Evolutionary conservation across 2,888 invertebrate genomes (phyloP), one percentile per base, ranked within the genome.

Genomic region (Andrena bucephala): DNA sequence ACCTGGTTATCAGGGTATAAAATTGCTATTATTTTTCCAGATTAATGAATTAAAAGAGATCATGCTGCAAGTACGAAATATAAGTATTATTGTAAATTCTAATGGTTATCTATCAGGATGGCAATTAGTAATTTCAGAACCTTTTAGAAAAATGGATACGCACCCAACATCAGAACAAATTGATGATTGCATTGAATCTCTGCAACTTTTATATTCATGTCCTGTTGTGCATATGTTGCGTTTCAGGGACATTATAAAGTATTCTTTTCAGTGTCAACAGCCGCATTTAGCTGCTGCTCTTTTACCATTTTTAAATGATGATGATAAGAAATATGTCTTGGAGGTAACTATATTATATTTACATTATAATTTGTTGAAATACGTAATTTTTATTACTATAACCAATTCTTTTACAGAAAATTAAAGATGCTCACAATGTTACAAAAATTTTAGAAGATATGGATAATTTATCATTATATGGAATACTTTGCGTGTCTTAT

Each of bases 181-280:
- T 7, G 81, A 90, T n/a, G 87, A 90, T 62, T 93, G 92, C 31
- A 67, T 92, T 24, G 87, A 87, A 69, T 80, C 88, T 13, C 79
- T 93, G 13, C 87, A 90, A 76, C 73, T 91, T 24, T 78, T 93
- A 20, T 89, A 93, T 82, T 86, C 89, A 3, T 93, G 93, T 81
- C 92, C 93, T 13, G 81, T 93, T 16, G 60, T 89, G 42, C 83
- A 87, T 6, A 88, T 91, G 81, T 84, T 93, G 59, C 71, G 87
- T 52, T 92, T 93, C 7, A 73, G 72, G 7, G 80, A 88, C 24
- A 77, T 91, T 2, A 79, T 93, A 2, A 73, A 77, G 36, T 86
- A 85, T 63, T 92, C 91, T 54, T 88, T 93, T 31, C 84, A 88
- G 16, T 89, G 86, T 2, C 77, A 87, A 71, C 90, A 90, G 36